Evolutionary conservation across 1,140 invertebrate genomes (phyloP).

Genomic region (Drosophila navojoa): DNA sequence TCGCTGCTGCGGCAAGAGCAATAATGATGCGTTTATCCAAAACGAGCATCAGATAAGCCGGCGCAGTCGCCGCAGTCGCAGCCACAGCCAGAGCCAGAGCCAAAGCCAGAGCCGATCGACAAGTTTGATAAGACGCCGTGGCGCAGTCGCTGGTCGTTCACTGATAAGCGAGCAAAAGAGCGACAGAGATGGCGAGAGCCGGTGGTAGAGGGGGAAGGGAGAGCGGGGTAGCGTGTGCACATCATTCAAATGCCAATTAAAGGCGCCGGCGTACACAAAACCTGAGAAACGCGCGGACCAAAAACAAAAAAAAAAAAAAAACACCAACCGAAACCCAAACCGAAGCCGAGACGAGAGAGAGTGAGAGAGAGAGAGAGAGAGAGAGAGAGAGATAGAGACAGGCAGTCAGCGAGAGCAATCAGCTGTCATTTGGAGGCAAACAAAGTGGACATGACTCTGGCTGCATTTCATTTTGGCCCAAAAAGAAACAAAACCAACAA

Average conservation of each 20-base stretch:
- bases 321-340: constrained; percentile 14
- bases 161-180: constrained; percentile 29
- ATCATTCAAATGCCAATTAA: constrained; percentile 83
- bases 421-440: constrained; percentile 81
- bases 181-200: neutral
- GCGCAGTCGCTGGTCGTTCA: constrained; percentile 36
- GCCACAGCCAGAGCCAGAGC: constrained; percentile 25
- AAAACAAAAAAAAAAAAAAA: neutral
- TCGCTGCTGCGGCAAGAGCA: constrained; percentile 72
- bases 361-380: neutral
- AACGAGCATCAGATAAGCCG: constrained; percentile 80
- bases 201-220: neutral
- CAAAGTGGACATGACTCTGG: constrained; percentile 75
- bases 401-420: constrained; percentile 53
- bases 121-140: constrained; percentile 73
- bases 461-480: constrained; percentile 32
- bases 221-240: constrained; percentile 61
- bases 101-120: constrained; percentile 64
- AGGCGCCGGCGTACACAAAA: constrained; percentile 77
- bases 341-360: constrained; percentile 19
- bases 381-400: constrained; percentile 4
- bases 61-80: constrained; percentile 29
- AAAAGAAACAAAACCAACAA: neutral
- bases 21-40: constrained; percentile 83
- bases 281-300: constrained; percentile 57